These are phyloP conservation scores for Archivesica marissinica DNA, from an alignment of 1,140 invertebrate genomes.

Conservation along the genomic window DNA sequence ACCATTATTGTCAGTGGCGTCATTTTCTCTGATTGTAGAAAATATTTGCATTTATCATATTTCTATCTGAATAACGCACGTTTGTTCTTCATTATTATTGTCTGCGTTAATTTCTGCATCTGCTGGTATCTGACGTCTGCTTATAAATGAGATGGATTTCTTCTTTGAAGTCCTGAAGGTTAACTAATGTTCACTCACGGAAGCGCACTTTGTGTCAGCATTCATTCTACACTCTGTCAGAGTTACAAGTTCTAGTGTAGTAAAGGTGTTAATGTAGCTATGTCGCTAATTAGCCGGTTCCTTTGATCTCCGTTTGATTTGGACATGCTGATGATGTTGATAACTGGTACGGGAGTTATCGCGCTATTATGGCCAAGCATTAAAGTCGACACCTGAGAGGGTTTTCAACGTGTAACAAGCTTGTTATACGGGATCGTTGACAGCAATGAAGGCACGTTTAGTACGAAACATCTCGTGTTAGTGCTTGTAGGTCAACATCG, in stretches of 20 bases:
- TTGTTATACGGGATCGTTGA: neutral
- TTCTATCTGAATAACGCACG: slow-evolving; percentile 2
- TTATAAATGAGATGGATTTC: slow-evolving; percentile 10
- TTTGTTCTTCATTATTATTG: slow-evolving; percentile 4
- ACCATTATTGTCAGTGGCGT: too few species aligned
- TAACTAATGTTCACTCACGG: slow-evolving; percentile 45
- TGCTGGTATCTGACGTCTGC: neutral
- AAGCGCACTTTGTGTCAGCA: slow-evolving; percentile 47
- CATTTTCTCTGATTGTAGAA: too few species aligned
- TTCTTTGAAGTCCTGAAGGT: slow-evolving; percentile 47
- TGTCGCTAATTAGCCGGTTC: slow-evolving; percentile 45
- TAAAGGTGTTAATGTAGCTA: slow-evolving; percentile 54
- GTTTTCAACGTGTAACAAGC: slow-evolving; percentile 2
- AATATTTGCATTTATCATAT: too few species aligned
- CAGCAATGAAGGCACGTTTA: slow-evolving; percentile 24
- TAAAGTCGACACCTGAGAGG: slow-evolving; percentile 21
- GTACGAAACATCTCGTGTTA: neutral
- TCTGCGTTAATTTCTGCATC: neutral
- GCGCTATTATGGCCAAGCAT: neutral
- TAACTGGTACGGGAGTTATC: neutral
- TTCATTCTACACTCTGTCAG: slow-evolving; percentile 26
- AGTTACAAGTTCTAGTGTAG: neutral
- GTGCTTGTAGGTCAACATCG: slow-evolving; percentile 5
- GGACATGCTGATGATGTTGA: neutral
- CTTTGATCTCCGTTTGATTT: slow-evolving; percentile 48